Conservation (phyloP, 2,888 invertebrate genomes). For the Isoperla grammatica region DNA sequence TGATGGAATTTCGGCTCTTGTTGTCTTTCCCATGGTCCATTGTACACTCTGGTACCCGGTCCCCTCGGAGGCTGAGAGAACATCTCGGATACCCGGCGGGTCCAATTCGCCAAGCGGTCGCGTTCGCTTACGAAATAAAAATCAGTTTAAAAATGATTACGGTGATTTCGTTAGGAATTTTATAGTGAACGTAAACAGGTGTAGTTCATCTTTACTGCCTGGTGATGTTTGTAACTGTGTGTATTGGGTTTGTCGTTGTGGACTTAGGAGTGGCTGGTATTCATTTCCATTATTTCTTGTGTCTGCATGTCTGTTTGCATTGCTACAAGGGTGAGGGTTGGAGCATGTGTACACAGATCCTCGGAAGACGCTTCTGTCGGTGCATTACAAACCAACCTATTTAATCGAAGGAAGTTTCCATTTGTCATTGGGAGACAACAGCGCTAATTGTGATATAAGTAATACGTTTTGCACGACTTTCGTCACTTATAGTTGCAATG, state of each 20-base stretch:
- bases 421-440: background rate
- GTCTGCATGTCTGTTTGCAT: conserved; percentile 6
- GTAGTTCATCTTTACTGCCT: background rate
- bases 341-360: background rate
- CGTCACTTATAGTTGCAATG: background rate
- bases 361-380: background rate
- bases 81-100: no score
- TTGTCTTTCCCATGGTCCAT: conserved; percentile 18
- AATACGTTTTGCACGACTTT: conserved; percentile 1
- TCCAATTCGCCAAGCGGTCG: no score
- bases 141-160: no score
- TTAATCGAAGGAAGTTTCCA: background rate
- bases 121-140: no score
- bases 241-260: background rate
- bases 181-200: no score
- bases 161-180: no score
- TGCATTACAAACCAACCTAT: background rate
- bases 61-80: no score
- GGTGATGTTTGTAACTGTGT: conserved; percentile 7
- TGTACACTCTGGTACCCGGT: background rate
- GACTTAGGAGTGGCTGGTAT: conserved; percentile 5
- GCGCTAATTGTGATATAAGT: background rate
- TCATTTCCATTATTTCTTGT: conserved; percentile 4
- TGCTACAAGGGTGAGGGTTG: background rate
- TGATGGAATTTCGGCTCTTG: background rate